A percentile compares a stretch with the other conserved stretches of the same genome.
Evolutionary conservation across 1,140 invertebrate genomes (phyloP).

Genomic region (Archivesica marissinica): DNA sequence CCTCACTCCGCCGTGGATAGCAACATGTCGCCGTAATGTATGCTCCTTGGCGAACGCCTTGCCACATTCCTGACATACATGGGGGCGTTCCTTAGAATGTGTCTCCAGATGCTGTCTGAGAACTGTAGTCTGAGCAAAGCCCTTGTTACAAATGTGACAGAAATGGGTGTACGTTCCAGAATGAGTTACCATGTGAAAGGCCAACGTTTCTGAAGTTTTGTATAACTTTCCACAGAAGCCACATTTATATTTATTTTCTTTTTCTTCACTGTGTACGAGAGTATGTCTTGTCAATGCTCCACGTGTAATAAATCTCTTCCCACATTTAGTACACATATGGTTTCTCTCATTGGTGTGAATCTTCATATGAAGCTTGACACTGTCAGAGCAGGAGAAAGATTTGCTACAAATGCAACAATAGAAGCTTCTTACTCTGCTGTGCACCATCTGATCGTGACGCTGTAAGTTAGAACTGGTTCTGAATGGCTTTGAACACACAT

Average conservation of each 20-base stretch:
- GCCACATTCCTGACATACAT: conserved; percentile 68
- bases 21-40: conserved; percentile 75
- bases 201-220: conserved; percentile 85
- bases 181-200: conserved; percentile 84
- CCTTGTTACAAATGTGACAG: conserved; percentile 56
- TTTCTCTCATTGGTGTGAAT: conserved; percentile 85
- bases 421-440: conserved; percentile 64
- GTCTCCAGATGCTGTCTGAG: conserved; percentile 83
- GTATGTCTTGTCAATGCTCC: conserved; percentile 67
- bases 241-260: conserved; percentile 69
- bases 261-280: conserved; percentile 67
- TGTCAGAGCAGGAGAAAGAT: conserved; percentile 66
- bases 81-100: conserved; percentile 82
- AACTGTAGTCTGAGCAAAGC: neutral
- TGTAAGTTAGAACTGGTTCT: conserved; percentile 59
- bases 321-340: conserved; percentile 73
- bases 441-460: conserved; percentile 60
- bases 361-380: conserved; percentile 69
- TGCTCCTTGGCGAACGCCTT: conserved; percentile 21
- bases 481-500: conserved; percentile 22
- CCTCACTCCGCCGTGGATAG: conserved; percentile 84
- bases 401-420: conserved; percentile 71
- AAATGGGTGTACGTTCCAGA: conserved; percentile 33
- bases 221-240: conserved; percentile 85
- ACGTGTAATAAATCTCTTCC: conserved; percentile 70